Conservation (phyloP, 2,888 invertebrate genomes). For the Polyommatus icarus region DNA sequence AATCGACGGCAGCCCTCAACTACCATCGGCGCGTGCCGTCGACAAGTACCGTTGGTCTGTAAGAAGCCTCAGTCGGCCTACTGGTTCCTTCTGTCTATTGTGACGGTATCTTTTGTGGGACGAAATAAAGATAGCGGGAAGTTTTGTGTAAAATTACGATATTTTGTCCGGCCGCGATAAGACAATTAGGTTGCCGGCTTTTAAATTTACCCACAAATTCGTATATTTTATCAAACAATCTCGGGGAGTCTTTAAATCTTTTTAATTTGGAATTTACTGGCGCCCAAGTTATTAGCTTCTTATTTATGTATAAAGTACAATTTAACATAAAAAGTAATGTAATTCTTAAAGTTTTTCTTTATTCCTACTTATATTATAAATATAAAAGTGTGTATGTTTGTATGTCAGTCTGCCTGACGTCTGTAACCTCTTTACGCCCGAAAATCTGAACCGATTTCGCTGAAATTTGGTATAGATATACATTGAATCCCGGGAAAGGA, state of each 20-base stretch:
- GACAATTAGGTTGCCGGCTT: slow-evolving; percentile 13
- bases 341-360: background rate
- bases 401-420: too few species aligned
- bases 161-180: slow-evolving; percentile 1
- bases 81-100: background rate
- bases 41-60: too few species aligned
- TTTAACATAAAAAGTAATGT: background rate
- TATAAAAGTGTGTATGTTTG: too few species aligned
- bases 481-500: too few species aligned
- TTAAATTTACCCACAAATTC: background rate
- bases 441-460: too few species aligned
- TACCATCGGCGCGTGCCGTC: too few species aligned
- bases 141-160: slow-evolving; percentile 11
- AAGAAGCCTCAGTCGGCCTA: background rate
- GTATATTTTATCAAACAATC: slow-evolving; percentile 10
- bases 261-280: slow-evolving; percentile 4
- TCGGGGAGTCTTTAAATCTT: slow-evolving; percentile 11
- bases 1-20: too few species aligned
- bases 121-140: slow-evolving; percentile 18
- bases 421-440: too few species aligned
- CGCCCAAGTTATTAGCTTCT: background rate
- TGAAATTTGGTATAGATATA: too few species aligned
- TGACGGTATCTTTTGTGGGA: slow-evolving; percentile 3
- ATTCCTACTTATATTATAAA: too few species aligned
- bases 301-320: background rate